These are phyloP conservation scores for Synergus umbraculus DNA, from an alignment of 2,888 invertebrate species.

Conservation along the genomic window DNA sequence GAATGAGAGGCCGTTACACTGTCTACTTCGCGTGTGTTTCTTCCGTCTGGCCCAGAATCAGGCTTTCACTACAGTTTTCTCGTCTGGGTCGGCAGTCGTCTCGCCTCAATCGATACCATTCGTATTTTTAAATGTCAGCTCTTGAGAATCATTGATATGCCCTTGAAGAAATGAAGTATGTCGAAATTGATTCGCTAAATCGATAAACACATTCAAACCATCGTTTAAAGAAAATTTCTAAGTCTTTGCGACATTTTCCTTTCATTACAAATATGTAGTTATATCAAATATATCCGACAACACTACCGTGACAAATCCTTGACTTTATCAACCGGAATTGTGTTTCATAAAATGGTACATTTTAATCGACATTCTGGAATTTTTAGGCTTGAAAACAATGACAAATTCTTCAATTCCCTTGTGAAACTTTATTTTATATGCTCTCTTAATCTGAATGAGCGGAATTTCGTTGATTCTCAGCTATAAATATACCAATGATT, in stretches of 20 bases:
- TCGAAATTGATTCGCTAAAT: conserved; percentile 2
- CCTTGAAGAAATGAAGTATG: conserved; percentile 18
- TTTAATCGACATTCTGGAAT: too few species aligned
- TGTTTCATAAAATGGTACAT: too few species aligned
- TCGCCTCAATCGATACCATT: conserved; percentile 61
- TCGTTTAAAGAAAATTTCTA: neutral
- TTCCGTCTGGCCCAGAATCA: conserved; percentile 74
- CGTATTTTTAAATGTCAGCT: conserved; percentile 68
- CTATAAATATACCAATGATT: too few species aligned
- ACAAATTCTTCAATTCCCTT: too few species aligned
- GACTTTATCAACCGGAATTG: too few species aligned
- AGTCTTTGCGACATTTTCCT: neutral
- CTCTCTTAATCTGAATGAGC: too few species aligned
- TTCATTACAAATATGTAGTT: neutral
- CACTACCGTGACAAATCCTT: too few species aligned
- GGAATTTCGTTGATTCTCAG: too few species aligned
- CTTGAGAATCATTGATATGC: conserved; percentile 8
- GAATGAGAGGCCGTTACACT: conserved; percentile 62
- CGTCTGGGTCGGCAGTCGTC: conserved; percentile 68
- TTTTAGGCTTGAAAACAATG: too few species aligned
- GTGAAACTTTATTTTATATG: too few species aligned
- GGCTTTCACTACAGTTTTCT: conserved; percentile 74
- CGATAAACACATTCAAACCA: neutral
- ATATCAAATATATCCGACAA: too few species aligned
- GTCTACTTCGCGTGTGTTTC: conserved; percentile 62